Base-by-base conservation (phyloP, 2,888 invertebrate species). In the Malthinus seriepunctatus region DNA sequence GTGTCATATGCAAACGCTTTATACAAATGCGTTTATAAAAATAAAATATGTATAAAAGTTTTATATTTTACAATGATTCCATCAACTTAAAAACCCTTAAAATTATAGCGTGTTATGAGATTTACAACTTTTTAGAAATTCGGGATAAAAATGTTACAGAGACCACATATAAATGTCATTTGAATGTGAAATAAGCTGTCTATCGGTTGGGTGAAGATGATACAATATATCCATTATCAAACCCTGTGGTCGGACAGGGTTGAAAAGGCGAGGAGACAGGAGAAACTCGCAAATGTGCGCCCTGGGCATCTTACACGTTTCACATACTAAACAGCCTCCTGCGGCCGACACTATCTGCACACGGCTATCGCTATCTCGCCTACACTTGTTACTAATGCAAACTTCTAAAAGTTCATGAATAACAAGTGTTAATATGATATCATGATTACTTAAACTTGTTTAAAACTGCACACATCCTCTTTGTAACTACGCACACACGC, bases 201-300 rank as follows among this genome's bases (percentile, higher is more conserved):
- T 72, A 70, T 71, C 70, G 66, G 63, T 62, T 59, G 65, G 55
- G 67, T 63, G 71, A 73, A 74, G 74, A 75, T 74, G 76, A 76
- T 76, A 76, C 76, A 75, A 76, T 75, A 72, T 75, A 75, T 74
- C 75, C 75, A 76, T 76, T 76, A 76, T 75, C 74, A 74, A 71
- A 66, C 71, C 73, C 75, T 69, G 66, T 61, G 67, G 67, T 64
- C 63, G 50, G 57, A 45, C 54, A 61, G 53, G 61, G 62, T 42
- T 54, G 62, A 38, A 62, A 54, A 63, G 63, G 57, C 55, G 59
- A 51, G 59, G 58, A 51, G 62, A 58, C 55, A 50, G 63, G 58
- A 51, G 59, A 59, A 52, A 59, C 55, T 63, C 70, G 75, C 73
- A 74, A 75, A 76, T 75, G 76, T 69, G 73, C 74, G 73, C 75